Conservation (phyloP, 2,113 vertebrate genomes). For the Naja naja region DNA sequence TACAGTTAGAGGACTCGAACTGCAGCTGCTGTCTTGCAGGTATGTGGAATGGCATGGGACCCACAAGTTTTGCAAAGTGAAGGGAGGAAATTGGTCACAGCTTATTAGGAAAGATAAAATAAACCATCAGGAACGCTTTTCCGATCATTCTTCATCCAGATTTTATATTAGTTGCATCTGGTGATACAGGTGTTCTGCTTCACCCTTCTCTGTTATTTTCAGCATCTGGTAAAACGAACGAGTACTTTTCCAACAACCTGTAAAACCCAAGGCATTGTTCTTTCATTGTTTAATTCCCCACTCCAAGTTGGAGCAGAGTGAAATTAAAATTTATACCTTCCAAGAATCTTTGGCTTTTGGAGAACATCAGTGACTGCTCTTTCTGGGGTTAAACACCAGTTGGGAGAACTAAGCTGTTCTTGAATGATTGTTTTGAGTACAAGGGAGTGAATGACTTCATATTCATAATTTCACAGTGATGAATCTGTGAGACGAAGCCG, state of each 20-base stretch:
- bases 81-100: background rate
- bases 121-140: background rate
- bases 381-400: background rate
- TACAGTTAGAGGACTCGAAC: background rate
- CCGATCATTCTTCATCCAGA: background rate
- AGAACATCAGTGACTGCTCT: background rate
- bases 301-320: background rate
- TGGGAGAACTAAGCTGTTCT: background rate
- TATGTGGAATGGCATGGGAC: background rate
- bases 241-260: background rate
- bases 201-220: background rate
- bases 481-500: background rate
- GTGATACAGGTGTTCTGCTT: background rate
- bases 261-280: background rate
- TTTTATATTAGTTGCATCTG: background rate
- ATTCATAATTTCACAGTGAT: conserved; percentile 1
- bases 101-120: background rate
- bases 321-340: background rate
- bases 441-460: conserved; percentile 22
- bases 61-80: background rate
- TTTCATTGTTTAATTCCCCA: background rate
- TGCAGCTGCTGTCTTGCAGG: background rate
- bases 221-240: background rate
- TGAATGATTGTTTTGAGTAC: background rate
- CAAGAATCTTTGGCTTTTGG: background rate